A percentile compares a stretch with the other conserved stretches of the same genome.
These are phyloP conservation scores for Pseudachorutes palmiensis DNA, from an alignment of 1,140 invertebrate species.

Conservation along the genomic window DNA sequence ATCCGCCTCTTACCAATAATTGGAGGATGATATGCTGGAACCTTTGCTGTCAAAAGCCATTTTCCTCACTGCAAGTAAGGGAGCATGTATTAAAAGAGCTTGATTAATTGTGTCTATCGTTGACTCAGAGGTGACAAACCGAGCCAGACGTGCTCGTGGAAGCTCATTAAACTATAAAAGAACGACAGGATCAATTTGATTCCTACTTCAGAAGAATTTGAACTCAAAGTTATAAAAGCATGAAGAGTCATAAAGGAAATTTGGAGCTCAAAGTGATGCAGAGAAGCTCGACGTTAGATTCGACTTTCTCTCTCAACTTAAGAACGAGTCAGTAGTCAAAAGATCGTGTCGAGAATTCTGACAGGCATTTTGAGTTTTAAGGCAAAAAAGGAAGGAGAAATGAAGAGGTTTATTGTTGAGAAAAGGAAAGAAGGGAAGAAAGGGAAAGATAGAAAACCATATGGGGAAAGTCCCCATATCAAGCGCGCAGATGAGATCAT, in stretches of 20 bases:
- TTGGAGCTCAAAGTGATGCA: neutral
- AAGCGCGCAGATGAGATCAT: neutral
- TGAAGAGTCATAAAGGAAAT: conserved; percentile 5
- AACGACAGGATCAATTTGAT: conserved; percentile 5
- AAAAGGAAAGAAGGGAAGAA: neutral
- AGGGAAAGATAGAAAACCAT: conserved; percentile 2
- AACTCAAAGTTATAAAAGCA: neutral
- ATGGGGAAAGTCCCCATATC: neutral
- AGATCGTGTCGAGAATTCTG: conserved; percentile 6
- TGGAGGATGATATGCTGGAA: too few relatives aligned
- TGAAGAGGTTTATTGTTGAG: neutral
- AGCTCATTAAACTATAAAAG: conserved; percentile 11
- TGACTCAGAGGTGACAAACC: neutral
- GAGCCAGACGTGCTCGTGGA: neutral
- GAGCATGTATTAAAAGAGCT: neutral
- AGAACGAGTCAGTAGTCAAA: conserved; percentile 11
- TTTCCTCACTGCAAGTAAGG: neutral
- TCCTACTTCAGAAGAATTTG: conserved; percentile 7
- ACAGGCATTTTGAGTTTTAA: neutral
- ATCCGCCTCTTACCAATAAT: too few relatives aligned
- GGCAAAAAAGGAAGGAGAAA: neutral
- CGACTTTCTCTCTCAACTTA: neutral
- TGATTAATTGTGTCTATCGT: neutral
- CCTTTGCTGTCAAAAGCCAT: neutral
- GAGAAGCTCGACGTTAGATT: too few relatives aligned